Evolutionary conservation across 1,140 invertebrate species (phyloP).

Genomic region (Macrocentrus cingulum): DNA sequence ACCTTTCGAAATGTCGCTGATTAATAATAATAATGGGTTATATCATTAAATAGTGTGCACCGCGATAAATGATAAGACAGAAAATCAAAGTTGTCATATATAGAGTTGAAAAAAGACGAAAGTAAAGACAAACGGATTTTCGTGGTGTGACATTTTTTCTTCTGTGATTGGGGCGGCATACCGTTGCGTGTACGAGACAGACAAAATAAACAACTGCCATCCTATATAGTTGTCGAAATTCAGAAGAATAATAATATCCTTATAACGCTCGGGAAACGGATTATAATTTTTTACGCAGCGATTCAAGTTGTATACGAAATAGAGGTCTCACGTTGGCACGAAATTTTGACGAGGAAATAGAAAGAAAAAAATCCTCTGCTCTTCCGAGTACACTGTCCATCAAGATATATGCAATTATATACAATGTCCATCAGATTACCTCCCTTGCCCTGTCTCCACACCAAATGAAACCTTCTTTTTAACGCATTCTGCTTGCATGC

Average conservation of each 20-base stretch:
- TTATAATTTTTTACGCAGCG: conserved; percentile 22
- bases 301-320: conserved; percentile 9
- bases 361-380: conserved; percentile 1
- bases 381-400: not conserved
- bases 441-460: not conserved
- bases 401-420: not conserved
- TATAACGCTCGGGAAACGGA: conserved; percentile 12
- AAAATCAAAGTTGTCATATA: not conserved
- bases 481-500: conserved; percentile 50
- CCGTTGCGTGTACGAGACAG: conserved; percentile 49
- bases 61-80: not conserved
- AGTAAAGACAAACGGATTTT: conserved; percentile 40
- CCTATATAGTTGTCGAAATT: no score
- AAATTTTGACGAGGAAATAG: not conserved
- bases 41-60: not conserved
- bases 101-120: conserved; percentile 26
- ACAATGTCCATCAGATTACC: not conserved
- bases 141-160: conserved; percentile 70
- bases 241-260: no score
- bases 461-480: conserved; percentile 35
- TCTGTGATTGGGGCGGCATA: conserved; percentile 72
- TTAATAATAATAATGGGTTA: not conserved
- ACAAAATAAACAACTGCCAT: conserved; percentile 29
- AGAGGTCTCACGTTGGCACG: not conserved
- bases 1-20: conserved; percentile 6